Base-by-base conservation (phyloP, 2,888 invertebrate genomes). In the Caenorhabditis afra region DNA sequence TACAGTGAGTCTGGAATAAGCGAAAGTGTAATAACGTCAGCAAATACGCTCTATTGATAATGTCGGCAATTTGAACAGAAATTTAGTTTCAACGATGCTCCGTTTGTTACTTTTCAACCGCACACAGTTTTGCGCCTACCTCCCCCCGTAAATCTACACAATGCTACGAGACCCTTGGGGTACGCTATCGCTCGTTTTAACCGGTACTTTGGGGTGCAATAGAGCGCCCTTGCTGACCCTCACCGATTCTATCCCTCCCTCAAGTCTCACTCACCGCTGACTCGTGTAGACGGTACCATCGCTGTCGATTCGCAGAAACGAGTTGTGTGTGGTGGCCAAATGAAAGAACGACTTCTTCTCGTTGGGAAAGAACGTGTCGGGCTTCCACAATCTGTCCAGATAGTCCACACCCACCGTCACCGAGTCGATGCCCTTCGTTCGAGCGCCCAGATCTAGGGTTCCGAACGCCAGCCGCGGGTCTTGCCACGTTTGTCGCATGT, bases 341-440 rank as follows among this genome's bases (percentile, higher is more conserved):
- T 99, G 99, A 92, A 99, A 97, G 93, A 98, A 99, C 88, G 98
- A 96, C 93, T 97, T 97, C 93, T 99, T 99, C 93, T 99, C 99
- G 92, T 99, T 99, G 90, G 98, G 98, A 93, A 99, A 98, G 93
- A 99, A 99, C 86, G 98, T 99, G 92, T 99, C 99, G 18, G 86
- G 86, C 78, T 98, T 97, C 99, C 99, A 99, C 91, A 99, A 97
- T 92, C 95, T 95, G 92, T 96, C 96, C 92, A 96, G 95, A 75
- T 90, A 90, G 75, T 90, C 90, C 12, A 90, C 89, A 23, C 90
- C 90, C 10, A 95, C 85, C 12, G 89, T 89, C 44, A 89, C 74
- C 16, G 87, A 87, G 23, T 86, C 81, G 70, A 89, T 87, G 53
- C 84, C 80, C 50, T 86, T 84, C 18, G 79, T 80, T 22, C 85